Percentiles rank a stretch among this genome's conserved stretches.
Conservation (phyloP, 92 coral and sea anemone species). For the Virgularia gustaviana region DNA sequence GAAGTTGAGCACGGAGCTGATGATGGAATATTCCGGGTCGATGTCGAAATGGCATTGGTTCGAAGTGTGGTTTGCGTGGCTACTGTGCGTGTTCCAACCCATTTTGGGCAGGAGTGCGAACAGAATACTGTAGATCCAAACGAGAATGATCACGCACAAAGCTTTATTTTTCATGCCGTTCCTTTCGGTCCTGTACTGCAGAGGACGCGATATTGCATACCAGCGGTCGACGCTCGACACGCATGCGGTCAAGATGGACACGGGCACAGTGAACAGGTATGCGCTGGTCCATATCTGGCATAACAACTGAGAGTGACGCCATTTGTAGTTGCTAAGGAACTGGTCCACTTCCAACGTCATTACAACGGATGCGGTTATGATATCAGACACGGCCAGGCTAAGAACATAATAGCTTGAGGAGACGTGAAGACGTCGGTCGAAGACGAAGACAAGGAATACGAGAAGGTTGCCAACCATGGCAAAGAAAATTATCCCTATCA, state of each 20-base stretch:
- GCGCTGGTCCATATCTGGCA: constrained; percentile 81
- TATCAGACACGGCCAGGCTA: constrained; percentile 77
- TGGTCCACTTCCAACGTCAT: constrained; percentile 89
- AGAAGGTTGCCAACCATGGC: constrained; percentile 77
- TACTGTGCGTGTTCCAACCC: constrained; percentile 76
- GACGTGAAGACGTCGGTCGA: constrained; percentile 60
- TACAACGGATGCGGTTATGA: constrained; percentile 71
- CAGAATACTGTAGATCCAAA: constrained; percentile 75
- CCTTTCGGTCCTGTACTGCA: constrained; percentile 69
- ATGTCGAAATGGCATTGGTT: constrained; percentile 64
- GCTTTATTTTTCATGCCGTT: constrained; percentile 78
- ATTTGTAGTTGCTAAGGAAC: constrained; percentile 48
- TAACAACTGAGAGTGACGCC: constrained; percentile 64
- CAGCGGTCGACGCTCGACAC: constrained; percentile 89
- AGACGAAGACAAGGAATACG: constrained; percentile 69
- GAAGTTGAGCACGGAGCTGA: constrained; percentile 82
- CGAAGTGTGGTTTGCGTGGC: neutral
- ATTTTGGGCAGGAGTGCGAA: constrained; percentile 76
- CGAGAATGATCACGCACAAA: constrained; percentile 47
- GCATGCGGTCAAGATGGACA: constrained; percentile 79
- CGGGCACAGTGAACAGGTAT: constrained; percentile 83
- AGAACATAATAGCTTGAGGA: constrained; percentile 79
- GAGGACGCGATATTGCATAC: constrained; percentile 78
- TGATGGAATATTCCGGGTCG: constrained; percentile 58
- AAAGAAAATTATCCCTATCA: constrained; percentile 51